Evolutionary conservation across 2,888 invertebrate species (phyloP).

Genomic region (Hirudinaria manillensis): DNA sequence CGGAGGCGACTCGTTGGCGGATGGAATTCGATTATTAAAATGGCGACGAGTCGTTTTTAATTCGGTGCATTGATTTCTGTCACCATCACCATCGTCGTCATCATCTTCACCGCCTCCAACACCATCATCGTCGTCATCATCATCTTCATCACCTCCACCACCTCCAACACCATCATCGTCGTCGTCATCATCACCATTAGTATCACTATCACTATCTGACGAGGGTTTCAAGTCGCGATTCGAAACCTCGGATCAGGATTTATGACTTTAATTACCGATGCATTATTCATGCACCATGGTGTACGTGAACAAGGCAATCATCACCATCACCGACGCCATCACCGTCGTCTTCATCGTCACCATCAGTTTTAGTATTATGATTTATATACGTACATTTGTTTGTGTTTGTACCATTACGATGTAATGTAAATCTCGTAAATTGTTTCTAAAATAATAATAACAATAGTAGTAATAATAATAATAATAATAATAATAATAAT

Average conservation of each 20-base stretch:
- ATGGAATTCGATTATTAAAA: too few species aligned
- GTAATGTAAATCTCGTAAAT: too few species aligned
- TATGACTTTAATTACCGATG: too few species aligned
- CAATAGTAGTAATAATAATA: too few species aligned
- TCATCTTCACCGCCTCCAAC: neutral
- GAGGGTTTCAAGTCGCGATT: too few species aligned
- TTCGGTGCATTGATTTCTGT: neutral
- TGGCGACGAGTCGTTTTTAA: too few species aligned
- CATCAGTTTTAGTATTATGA: neutral
- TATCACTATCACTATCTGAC: neutral
- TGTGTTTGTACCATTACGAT: too few species aligned
- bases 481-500: too few species aligned
- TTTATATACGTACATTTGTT: too few species aligned
- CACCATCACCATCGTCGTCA: constrained; percentile 5
- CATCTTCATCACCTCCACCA: constrained; percentile 2
- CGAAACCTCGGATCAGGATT: too few species aligned
- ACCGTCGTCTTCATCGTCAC: neutral
- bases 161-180: neutral
- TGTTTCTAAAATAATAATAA: too few species aligned
- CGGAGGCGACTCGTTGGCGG: too few species aligned
- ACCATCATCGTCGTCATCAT: neutral
- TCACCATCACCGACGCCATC: neutral
- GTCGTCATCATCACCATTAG: constrained; percentile 1
- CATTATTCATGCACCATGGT: neutral
- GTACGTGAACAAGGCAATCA: neutral